Evolutionary conservation across 2,888 invertebrate species (phyloP).

Genomic region (Melieria picta): DNA sequence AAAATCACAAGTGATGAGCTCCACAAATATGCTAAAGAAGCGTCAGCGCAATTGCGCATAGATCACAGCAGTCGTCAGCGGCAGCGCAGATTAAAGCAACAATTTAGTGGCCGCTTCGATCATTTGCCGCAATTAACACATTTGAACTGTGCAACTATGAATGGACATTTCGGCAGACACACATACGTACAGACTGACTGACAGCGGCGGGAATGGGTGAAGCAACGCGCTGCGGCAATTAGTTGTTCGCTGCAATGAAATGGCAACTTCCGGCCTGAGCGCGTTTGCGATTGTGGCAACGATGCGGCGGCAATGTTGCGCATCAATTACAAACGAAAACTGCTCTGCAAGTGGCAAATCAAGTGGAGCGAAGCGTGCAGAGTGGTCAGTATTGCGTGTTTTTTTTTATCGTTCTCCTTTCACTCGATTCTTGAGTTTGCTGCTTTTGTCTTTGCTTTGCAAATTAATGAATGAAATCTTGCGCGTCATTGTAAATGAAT

Average conservation of each 20-base stretch:
- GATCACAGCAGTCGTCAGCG: too few relatives aligned
- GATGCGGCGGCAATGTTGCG: conserved; percentile 37
- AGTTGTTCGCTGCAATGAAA: conserved; percentile 49
- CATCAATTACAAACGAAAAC: conserved; percentile 5
- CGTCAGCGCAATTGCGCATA: too few relatives aligned
- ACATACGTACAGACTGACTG: too few relatives aligned
- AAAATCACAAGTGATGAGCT: conserved; percentile 18
- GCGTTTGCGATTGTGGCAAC: conserved; percentile 9
- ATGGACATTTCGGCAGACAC: neutral
- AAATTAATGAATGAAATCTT: conserved; percentile 22
- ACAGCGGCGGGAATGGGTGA: conserved; percentile 26
- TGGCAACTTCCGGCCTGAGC: conserved; percentile 58
- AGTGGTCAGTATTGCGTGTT: too few relatives aligned
- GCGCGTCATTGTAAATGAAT: neutral
- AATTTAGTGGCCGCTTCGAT: neutral
- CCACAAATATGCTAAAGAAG: too few relatives aligned
- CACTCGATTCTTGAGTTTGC: too few relatives aligned
- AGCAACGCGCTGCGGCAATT: conserved; percentile 37
- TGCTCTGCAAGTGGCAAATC: too few relatives aligned
- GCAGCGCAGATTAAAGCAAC: too few relatives aligned
- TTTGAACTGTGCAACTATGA: conserved; percentile 38
- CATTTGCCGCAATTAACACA: conserved; percentile 44
- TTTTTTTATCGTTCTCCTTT: too few relatives aligned
- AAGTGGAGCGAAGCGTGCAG: too few relatives aligned
- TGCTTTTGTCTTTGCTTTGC: too few relatives aligned